phyloP scores from a whole-genome alignment of 2,888 invertebrate species.

The Drosophila picticornis region DNA sequence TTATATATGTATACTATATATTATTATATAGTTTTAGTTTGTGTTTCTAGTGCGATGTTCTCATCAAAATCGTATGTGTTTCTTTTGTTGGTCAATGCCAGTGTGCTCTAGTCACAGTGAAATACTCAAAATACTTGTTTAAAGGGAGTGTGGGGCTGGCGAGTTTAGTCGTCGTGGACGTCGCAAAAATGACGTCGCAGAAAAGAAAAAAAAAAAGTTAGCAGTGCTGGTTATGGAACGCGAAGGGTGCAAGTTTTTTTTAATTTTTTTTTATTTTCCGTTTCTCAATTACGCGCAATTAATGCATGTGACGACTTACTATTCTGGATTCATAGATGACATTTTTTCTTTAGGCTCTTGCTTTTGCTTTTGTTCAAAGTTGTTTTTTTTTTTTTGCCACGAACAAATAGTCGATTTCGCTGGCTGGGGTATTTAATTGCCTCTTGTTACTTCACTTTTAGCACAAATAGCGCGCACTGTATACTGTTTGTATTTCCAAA shows the following conservation, averaged over 20 bases:
- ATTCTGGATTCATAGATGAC: slow-evolving; percentile 92
- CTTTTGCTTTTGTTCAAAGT: slow-evolving; percentile 56
- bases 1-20: slow-evolving; percentile 7
- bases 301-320: slow-evolving; percentile 87
- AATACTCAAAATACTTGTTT: slow-evolving; percentile 47
- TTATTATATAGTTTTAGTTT: slow-evolving; percentile 10
- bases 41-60: slow-evolving; percentile 20
- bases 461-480: slow-evolving; percentile 50
- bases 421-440: slow-evolving; percentile 42
- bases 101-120: slow-evolving; percentile 26
- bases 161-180: slow-evolving; percentile 63
- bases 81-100: slow-evolving; percentile 33
- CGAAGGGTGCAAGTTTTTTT: slow-evolving; percentile 39
- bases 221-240: slow-evolving; percentile 65
- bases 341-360: slow-evolving; percentile 73
- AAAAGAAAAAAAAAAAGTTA: slow-evolving; percentile 55
- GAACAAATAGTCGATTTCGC: slow-evolving; percentile 76
- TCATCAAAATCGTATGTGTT: slow-evolving; percentile 38
- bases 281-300: slow-evolving; percentile 64
- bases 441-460: slow-evolving; percentile 41
- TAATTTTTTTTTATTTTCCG: neutral
- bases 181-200: slow-evolving; percentile 83
- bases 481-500: slow-evolving; percentile 43
- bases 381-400: slow-evolving; percentile 67
- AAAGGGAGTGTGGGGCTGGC: slow-evolving; percentile 50